Base-by-base conservation (phyloP, 2,113 vertebrate species). In the Carassius gibelio region DNA sequence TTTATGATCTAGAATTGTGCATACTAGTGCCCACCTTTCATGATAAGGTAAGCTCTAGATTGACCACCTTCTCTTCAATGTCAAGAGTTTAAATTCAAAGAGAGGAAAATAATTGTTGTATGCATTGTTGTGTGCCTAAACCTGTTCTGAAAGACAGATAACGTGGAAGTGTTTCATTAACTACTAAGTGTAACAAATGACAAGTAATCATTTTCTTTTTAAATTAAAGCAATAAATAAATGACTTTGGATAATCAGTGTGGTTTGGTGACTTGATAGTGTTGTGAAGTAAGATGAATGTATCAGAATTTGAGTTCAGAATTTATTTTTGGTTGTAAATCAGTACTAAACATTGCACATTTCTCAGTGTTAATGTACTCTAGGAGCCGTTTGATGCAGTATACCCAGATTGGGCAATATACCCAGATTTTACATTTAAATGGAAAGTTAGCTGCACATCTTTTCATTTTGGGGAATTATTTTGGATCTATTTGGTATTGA, bases 41-140 rank as follows among this genome's bases (percentile, higher is more conserved):
- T n/a, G n/a, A n/a, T n/a, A n/a, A n/a, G n/a, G n/a, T n/a, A n/a
- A n/a, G n/a, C n/a, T n/a, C n/a, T n/a, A n/a, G n/a, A n/a, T n/a
- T n/a, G n/a, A n/a, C n/a, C n/a, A n/a, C n/a, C n/a, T n/a, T n/a
- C n/a, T n/a, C n/a, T n/a, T n/a, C n/a, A 85, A 11, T 89, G 88
- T 91, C 89, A 87, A 88, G 90, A 89, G 90, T 91, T 93, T 81
- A 90, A 84, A 78, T 38, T 75, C 3, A 72, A 66, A 71, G 45
- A 86, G 78, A 34, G 80, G 57, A 88, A 85, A 92, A 86, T 59
- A 92, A 85, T 88, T 86, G 42, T 42, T 42, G 89, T 92, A 89
- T 92, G 89, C 90, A 88, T 93, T 93, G 85, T 38, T 84, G 88
- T 94, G 92, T 94, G 92, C 93, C 93, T 94, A 89, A 93, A 91